Conservation (phyloP, 2,113 vertebrate species). For the Vulpes ferrilata region DNA sequence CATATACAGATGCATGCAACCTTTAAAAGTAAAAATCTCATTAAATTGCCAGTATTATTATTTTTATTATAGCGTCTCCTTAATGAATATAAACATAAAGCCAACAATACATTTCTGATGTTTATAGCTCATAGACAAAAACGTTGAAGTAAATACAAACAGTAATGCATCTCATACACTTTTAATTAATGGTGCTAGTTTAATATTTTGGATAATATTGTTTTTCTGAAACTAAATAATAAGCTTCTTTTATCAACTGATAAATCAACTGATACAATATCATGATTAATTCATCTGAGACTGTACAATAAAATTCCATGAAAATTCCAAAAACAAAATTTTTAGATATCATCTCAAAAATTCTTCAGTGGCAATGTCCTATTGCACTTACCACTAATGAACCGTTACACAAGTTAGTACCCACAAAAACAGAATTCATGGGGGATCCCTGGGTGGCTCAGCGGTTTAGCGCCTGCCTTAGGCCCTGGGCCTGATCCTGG, state of each 20-base stretch:
- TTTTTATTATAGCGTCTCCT: not conserved
- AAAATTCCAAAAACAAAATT: not conserved
- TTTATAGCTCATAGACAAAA: not conserved
- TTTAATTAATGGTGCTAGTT: slow-evolving; percentile 18
- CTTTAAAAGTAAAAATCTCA: not conserved
- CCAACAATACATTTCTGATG: not conserved
- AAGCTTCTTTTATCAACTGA: not conserved
- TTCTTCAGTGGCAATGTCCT: not conserved
- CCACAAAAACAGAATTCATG: not conserved
- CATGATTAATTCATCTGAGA: not conserved
- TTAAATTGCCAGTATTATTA: not conserved
- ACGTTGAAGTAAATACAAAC: slow-evolving; percentile 11
- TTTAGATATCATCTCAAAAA: not conserved
- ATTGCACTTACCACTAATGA: not conserved
- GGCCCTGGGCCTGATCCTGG: too few species aligned
- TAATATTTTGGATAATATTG: not conserved
- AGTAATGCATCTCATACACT: slow-evolving; percentile 16
- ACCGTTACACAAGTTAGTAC: not conserved
- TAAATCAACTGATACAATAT: not conserved
- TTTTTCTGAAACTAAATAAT: not conserved
- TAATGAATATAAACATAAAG: slow-evolving; percentile 10
- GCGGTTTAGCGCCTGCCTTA: too few species aligned
- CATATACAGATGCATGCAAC: not conserved
- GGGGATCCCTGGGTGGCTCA: too few species aligned
- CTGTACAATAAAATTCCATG: not conserved